These are phyloP conservation scores for Synergus umbraculus DNA, from an alignment of 2,888 invertebrate species.

Conservation along the genomic window DNA sequence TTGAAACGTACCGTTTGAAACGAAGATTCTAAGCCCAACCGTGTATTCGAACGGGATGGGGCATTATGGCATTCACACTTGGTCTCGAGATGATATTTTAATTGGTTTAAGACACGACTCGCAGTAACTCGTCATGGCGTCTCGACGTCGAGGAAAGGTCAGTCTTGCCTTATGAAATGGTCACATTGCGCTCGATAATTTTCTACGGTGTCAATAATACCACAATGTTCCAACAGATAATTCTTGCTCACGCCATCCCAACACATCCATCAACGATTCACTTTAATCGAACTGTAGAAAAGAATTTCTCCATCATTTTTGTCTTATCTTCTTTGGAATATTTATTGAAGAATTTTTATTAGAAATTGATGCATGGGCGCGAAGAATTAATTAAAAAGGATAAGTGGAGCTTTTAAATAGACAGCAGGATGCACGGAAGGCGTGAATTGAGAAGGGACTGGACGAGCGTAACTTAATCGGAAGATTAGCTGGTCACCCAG, in stretches of 20 bases:
- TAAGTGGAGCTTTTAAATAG: constrained; percentile 35
- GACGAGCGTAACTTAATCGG: constrained; percentile 57
- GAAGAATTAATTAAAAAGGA: constrained; percentile 56
- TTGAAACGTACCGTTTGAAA: not conserved
- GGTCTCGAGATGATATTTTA: constrained; percentile 30
- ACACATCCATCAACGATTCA: not conserved
- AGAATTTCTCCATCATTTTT: not conserved
- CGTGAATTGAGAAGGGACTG: constrained; percentile 45
- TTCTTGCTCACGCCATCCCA: not conserved
- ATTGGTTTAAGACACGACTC: constrained; percentile 36
- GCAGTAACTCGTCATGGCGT: constrained; percentile 47
- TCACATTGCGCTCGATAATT: constrained; percentile 53
- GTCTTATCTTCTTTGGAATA: not conserved
- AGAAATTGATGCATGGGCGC: not conserved
- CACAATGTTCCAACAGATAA: not conserved
- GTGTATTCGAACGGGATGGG: not conserved
- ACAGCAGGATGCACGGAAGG: constrained; percentile 43
- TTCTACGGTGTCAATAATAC: constrained; percentile 50
- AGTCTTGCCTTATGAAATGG: constrained; percentile 50
- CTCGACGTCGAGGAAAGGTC: constrained; percentile 57
- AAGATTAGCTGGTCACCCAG: constrained; percentile 52
- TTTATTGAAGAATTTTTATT: not conserved
- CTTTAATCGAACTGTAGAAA: not conserved
- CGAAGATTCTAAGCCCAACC: not conserved
- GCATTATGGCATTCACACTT: constrained; percentile 24